Evolutionary conservation across 1,140 invertebrate species (phyloP).

Genomic region (Leptopilina clavipes): DNA sequence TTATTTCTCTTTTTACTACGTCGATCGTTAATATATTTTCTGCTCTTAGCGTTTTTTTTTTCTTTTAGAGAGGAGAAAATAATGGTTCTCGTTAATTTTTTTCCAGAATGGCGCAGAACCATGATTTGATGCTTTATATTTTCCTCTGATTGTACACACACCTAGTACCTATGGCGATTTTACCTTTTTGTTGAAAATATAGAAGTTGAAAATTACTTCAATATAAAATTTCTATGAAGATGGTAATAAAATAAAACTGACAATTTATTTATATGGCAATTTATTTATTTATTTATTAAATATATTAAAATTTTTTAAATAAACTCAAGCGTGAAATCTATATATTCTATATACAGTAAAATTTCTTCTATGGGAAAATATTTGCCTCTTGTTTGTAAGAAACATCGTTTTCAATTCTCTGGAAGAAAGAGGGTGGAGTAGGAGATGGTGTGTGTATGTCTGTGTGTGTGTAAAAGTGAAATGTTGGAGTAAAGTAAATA

Average conservation of each 20-base stretch:
- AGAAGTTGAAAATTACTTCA: too few species aligned
- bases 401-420: slow-evolving; percentile 38
- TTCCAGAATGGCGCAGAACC: slow-evolving; percentile 5
- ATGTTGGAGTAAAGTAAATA: slow-evolving; percentile 63
- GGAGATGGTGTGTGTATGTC: too few species aligned
- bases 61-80: too few species aligned
- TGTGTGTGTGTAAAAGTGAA: slow-evolving; percentile 43
- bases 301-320: too few species aligned
- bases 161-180: not conserved
- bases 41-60: slow-evolving; percentile 9
- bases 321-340: too few species aligned
- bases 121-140: slow-evolving; percentile 12
- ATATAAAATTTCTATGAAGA: too few species aligned
- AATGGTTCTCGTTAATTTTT: slow-evolving; percentile 31
- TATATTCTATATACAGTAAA: too few species aligned
- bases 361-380: not conserved
- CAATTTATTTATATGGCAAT: too few species aligned
- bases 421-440: slow-evolving; percentile 34
- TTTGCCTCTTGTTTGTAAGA: slow-evolving; percentile 43
- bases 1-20: not conserved
- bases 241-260: too few species aligned
- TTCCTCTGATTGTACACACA: too few species aligned
- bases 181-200: not conserved
- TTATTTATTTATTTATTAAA: too few species aligned
- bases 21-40: slow-evolving; percentile 18